Evolutionary conservation across 2,797 vertebrate genomes (phyloP).

Genomic region (Sibirionetta formosa): DNA sequence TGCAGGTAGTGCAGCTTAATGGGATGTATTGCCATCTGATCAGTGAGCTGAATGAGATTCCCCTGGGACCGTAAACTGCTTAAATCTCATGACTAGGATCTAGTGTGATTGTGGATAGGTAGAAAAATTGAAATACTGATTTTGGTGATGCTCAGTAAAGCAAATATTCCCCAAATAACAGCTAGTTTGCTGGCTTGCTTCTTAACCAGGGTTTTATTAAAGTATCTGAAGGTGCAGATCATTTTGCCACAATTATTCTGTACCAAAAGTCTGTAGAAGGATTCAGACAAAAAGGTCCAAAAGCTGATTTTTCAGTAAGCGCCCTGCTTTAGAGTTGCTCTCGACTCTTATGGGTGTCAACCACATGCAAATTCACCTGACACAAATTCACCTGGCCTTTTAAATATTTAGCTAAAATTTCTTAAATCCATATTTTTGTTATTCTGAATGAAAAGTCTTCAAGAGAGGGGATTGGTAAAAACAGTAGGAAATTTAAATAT

Average conservation of each 20-base stretch:
- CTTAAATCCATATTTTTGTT: neutral
- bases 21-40: neutral
- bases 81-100: neutral
- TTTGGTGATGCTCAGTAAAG: neutral
- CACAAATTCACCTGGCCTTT: neutral
- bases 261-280: neutral
- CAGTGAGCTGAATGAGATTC: neutral
- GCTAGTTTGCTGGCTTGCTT: neutral
- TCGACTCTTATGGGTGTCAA: neutral
- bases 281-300: neutral
- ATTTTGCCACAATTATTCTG: neutral
- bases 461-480: neutral
- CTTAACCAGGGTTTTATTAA: neutral
- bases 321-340: neutral
- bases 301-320: neutral
- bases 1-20: neutral
- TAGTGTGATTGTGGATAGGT: neutral
- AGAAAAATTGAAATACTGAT: neutral
- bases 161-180: neutral
- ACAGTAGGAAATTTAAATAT: neutral
- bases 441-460: slow-evolving; percentile 1
- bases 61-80: neutral
- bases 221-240: neutral
- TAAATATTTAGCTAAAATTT: neutral
- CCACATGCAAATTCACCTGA: neutral